phyloP scores from a whole-genome alignment of 2,888 invertebrate species.

The Oasisia sp. region DNA sequence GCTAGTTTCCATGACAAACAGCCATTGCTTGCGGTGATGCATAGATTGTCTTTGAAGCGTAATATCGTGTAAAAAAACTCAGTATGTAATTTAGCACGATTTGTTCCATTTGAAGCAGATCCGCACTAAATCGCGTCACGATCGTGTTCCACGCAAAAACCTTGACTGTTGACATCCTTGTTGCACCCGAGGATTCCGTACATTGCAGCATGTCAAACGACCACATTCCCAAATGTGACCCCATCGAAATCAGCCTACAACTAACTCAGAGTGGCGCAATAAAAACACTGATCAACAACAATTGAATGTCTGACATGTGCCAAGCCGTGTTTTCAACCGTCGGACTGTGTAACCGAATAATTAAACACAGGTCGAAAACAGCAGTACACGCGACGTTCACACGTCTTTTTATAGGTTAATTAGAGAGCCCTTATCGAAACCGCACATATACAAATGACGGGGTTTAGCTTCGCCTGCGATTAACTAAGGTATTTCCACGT shows the following conservation, averaged over 20 bases:
- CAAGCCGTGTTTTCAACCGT: not conserved
- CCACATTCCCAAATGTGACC: not conserved
- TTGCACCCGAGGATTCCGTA: too few species aligned
- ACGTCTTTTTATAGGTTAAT: not conserved
- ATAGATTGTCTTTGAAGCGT: too few species aligned
- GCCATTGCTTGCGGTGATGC: too few species aligned
- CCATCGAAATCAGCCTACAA: not conserved
- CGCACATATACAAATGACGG: not conserved
- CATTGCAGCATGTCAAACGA: not conserved
- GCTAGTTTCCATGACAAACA: too few species aligned
- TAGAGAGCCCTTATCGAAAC: too few species aligned
- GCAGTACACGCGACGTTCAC: not conserved
- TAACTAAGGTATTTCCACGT: not conserved
- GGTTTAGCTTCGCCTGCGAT: not conserved
- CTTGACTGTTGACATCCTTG: too few species aligned
- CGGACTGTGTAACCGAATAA: not conserved
- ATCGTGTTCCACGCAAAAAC: too few species aligned
- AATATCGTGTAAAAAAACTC: too few species aligned
- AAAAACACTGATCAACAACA: constrained; percentile 1
- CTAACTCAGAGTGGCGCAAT: not conserved
- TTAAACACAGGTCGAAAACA: not conserved
- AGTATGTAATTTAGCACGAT: too few species aligned
- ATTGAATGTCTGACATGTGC: not conserved
- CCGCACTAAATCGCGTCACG: too few species aligned
- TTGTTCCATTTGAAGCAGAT: too few species aligned